Evolutionary conservation across 2,113 vertebrate genomes (phyloP), one percentile per base, ranked within the genome.

Genomic region (Phylloscopus whistleri): DNA sequence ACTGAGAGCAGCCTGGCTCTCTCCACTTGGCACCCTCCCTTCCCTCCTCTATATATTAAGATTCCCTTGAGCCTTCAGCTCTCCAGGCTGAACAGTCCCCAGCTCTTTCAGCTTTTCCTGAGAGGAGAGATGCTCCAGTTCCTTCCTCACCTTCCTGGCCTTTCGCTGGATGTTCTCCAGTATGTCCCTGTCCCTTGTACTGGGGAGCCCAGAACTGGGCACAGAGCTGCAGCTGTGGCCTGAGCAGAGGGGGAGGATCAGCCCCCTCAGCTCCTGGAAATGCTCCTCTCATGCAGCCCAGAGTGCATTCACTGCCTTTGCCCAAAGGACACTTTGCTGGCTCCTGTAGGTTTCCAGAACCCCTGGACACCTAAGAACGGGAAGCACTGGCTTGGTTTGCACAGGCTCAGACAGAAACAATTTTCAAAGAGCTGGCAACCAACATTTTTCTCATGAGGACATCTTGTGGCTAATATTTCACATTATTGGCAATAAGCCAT

Each of bases 381-480:
- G 41, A 60, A 62, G 31, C 31, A 13, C 23, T 68, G 39, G 4
- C 58, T 56, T 35, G 8, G 37, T 55, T 68, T 83, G 62, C 37
- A 27, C 8, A 12, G 75, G 44, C 41, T 77, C 76, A 58, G 30
- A 51, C 56, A 76, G 46, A 73, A 75, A 55, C 8, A 52, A 0
- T 37, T 83, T 67, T 60, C 27, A 23, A 92, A 88, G 67, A 59
- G n/a, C 43, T 58, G 43, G 44, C 44, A 83, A 79, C 12, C n/a
- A 84, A 79, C 5, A 4, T 86, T 83, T 96, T 88, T 74, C 89
- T 87, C 39, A 27, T 48, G 81, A 84, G 73, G 77, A 81, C 87
- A 77, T 52, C 91, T 94, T 75, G 81, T 95, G 93, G 84, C 60
- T 89, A 69, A 10, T 84, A 52, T 78, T 89, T 48, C 77, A 75